Base-by-base conservation (phyloP, 2,797 vertebrate genomes). In the Acipenser transmontanus region DNA sequence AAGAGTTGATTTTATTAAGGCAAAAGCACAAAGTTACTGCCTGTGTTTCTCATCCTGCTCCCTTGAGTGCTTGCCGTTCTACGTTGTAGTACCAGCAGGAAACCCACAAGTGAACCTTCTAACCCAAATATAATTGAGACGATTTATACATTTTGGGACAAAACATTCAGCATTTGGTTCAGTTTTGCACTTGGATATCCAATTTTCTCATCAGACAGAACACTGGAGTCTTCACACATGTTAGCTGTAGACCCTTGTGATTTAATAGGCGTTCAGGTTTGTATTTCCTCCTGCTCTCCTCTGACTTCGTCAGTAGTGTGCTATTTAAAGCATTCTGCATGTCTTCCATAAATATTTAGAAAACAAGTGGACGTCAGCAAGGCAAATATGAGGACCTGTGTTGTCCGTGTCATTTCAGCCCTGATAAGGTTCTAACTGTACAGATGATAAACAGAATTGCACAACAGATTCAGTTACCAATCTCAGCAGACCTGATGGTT, bases 281-380 rank as follows among this genome's bases (percentile, higher is more conserved):
- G 1, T 17, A 60, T 57, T 66, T 66, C 65, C 57, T 61, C 54
- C 57, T 50, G 48, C 14, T 34, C 49, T 49, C 62, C 59, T 59
- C 6, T 1, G 47, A 8, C 59, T 54, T 12, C 4, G 64, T 65
- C 62, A 64, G 57, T 14, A 20, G 0, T n/a, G 47, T 52, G 34
- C 54, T 62, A 60, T 71, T 69, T 66, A 54, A 60, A 66, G 67
- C 68, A 57, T 62, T 62, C 71, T 70, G 59, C 59, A 50, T 62
- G 64, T 51, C 4, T 61, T 59, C 48, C n/a, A 50, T 76, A 68
- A 70, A 74, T 73, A 71, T 77, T 71, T 70, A 66, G 60, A 47
- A 12, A 48, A 8, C 57, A 13, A 57, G 8, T 14, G 65, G 49
- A 68, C 70, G 69, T 72, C 78, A 74, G 14, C 34, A 66, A 49